Base-by-base conservation (phyloP, 1,140 invertebrate species). In the Amphibalanus amphitrite region DNA sequence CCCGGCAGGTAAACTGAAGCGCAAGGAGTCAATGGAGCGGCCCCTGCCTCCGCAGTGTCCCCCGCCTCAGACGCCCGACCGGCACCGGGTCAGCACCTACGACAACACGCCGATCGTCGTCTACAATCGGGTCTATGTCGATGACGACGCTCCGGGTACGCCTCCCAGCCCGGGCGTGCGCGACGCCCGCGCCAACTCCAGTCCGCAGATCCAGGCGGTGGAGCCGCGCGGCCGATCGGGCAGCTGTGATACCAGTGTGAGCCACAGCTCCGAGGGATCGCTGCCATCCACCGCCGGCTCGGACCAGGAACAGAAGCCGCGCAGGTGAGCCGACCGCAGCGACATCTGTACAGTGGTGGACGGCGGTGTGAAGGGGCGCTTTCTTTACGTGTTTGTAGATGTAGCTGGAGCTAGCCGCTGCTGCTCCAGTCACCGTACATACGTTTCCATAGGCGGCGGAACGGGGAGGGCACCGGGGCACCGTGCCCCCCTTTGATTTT, bases 51-150 rank as follows among this genome's bases (percentile, higher is more conserved):
- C 47, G 47, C 47, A 59, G 47, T 59, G 47, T 20, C 47, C 47
- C 10, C 47, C 47, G 47, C 10, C 47, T 8, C 13, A 8, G 6
- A 20, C 47, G 6, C 1, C 47, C 13, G 47, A 59, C 10, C 47
- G 47, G 6, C 47, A 59, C 47, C 47, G 74, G 70, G 71, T 69
- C 6, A 81, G 80, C 77, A 76, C 79, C 71, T 80, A 79, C 74
- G 78, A 79, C 73, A 79, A 79, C 73, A 76, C 78, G 40, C 74
- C 75, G 67, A 64, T 71, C 25, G 74, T 70, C 33, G 69, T 59
- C 30, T 23, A 69, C 68, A 73, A 77, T 47, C 74, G 76, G 28
- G 74, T 74, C 67, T 59, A 76, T 28, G 72, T 73, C 17, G 69
- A 72, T 67, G 67, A 73, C 28, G 72, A 77, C 6, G 76, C 78